Conservation (phyloP, 2,797 vertebrate genomes). For the Gallinago nigripennis region DNA sequence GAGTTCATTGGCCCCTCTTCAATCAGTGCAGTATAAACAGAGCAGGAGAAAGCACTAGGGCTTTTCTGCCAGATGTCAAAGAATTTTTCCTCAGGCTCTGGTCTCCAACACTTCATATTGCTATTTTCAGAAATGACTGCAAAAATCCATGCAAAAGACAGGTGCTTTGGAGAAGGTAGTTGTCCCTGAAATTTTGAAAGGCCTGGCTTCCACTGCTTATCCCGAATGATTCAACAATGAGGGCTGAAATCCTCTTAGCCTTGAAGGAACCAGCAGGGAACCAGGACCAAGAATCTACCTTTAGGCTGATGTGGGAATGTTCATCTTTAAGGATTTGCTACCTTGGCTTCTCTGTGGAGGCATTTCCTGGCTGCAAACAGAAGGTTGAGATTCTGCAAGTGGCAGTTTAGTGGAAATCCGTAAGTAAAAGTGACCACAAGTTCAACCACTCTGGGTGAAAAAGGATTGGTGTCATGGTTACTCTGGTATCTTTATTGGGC, state of each 20-base stretch:
- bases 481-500: not conserved
- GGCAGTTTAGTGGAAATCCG: rapidly evolving
- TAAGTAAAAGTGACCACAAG: not conserved
- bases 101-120: not conserved
- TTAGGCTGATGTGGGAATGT: not conserved
- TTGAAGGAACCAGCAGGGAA: not conserved
- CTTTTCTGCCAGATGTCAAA: not conserved
- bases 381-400: not conserved
- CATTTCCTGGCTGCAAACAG: not conserved
- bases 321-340: rapidly evolving
- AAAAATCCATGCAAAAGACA: not conserved
- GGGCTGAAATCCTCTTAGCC: not conserved
- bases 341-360: not conserved
- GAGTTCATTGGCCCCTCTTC: not conserved
- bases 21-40: rapidly evolving
- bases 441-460: not conserved
- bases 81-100: not conserved
- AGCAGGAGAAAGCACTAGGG: not conserved
- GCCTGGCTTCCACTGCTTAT: not conserved
- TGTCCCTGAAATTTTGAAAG: not conserved
- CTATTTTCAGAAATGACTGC: not conserved
- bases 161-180: not conserved
- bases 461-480: not conserved
- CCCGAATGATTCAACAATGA: too few species aligned
- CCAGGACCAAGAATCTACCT: not conserved